Base-by-base conservation (phyloP, 2,888 invertebrate species). In the Saturnia pavonia region DNA sequence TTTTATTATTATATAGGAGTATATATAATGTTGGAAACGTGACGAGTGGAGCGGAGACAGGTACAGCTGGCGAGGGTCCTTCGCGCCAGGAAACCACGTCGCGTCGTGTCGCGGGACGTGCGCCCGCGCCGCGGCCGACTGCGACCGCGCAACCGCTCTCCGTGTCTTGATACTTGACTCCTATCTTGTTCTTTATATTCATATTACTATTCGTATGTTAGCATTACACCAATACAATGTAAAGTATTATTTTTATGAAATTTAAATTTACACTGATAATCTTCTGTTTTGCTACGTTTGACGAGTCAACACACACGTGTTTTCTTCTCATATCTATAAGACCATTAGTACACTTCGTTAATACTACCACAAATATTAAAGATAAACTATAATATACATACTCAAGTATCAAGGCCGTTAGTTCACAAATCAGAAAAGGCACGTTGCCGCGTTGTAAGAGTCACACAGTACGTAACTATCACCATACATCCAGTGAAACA, bases 1-100 rank as follows among this genome's bases (percentile, higher is more conserved):
- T 19, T 1, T 43, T 34, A 43, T 9, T 12, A 12, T 27, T 67
- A 27, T 19, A 69, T 69, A 19, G 22, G 22, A 14, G 42, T 16
- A 9, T 69, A 16, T 22, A 51, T 57, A 67, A 70, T 68, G 68
- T 70, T 70, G 65, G 54, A 65, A 65, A 68, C 34, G 70, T 67
- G 57, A 60, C 60, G 72, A 68, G 45, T 68, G 68, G 68, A 48
- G 27, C 57, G 57, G 63, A 69, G 71, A 69, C 60, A 57, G 70
- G 68, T 70, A 57, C 70, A 68, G 66, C 70, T 54, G 69, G 42
- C 69, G 71, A 71, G 67, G 71, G 69, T 67, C 71, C 69, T 54
- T 60, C 43, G 57, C 57, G 71, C 71, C 78, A 81, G 80, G 80
- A 80, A 80, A 71, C 80, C 80, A 81, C 80, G 80, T 78, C 74